Percentiles rank a stretch among this genome's conserved stretches.
Conservation (phyloP, 2,888 invertebrate species). For the Pyrocoelia pectoralis region DNA sequence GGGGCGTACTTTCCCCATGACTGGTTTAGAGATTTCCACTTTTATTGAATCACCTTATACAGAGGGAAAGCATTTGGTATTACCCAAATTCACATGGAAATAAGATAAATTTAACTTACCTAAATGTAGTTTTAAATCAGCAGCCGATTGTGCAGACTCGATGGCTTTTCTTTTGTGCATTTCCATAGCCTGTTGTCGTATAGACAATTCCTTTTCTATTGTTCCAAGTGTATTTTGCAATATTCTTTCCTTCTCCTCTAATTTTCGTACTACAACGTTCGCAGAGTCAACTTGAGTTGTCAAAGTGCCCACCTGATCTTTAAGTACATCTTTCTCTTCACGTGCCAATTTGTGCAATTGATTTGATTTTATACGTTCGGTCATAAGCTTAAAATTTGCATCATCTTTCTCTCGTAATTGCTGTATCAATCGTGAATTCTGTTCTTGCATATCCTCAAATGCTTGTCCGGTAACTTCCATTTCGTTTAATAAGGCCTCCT, state of each 20-base stretch:
- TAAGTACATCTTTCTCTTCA: conserved; percentile 93
- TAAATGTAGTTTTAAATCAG: conserved; percentile 94
- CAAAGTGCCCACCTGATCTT: conserved; percentile 76
- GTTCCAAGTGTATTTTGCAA: conserved; percentile 91
- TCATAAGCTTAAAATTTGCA: conserved; percentile 98
- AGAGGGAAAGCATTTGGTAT: too few relatives aligned
- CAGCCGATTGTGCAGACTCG: conserved; percentile 96
- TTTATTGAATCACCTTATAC: too few relatives aligned
- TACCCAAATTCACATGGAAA: neutral
- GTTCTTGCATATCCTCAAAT: conserved; percentile 99
- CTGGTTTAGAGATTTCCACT: too few relatives aligned
- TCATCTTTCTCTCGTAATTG: conserved; percentile 97
- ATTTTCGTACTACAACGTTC: conserved; percentile 89
- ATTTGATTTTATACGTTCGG: conserved; percentile 94
- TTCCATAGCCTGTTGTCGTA: conserved; percentile 96
- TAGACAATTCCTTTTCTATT: conserved; percentile 91
- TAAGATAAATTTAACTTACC: conserved; percentile 59
- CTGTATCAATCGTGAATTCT: conserved; percentile 93
- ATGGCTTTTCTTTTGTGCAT: conserved; percentile 98
- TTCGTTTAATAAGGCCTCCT: conserved; percentile 95
- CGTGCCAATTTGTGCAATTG: conserved; percentile 92
- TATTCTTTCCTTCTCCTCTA: conserved; percentile 95
- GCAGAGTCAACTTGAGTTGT: conserved; percentile 83
- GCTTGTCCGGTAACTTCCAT: conserved; percentile 99
- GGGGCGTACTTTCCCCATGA: too few relatives aligned